Evolutionary conservation across 2,888 invertebrate species (phyloP), one percentile per base, ranked within the genome.

Genomic region (Oligia fasciuncula): DNA sequence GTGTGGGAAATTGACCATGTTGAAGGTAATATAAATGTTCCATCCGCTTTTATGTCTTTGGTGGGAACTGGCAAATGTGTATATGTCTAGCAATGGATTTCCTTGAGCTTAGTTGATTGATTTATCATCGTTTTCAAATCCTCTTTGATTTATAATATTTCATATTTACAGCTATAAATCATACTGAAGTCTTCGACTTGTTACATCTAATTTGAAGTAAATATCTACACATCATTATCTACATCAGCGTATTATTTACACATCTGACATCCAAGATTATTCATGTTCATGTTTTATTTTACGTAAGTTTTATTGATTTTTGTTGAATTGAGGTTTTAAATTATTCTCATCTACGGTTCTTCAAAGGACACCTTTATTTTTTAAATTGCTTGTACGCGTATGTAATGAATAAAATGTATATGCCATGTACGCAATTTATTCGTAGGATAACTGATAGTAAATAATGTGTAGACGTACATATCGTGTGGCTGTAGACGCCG

Each of bases 1-100:
- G 19, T 77, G 68, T 83, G 84, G 78, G 78, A 77, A 83, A 68
- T 57, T 49, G 1, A 77, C 46, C 54, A 83, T 40, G 23, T 77
- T 57, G 1, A 63, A 14, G 46, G 13, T 57, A 29, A 17, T 17
- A n/a, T 14, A n/a, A 72, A 40, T 51, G 29, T 67, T 67, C 46
- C 46, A 49, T 46, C n/a, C n/a, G 19, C 29, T 67, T 83, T 11
- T n/a, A 78, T n/a, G 35, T 17, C 46, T 71, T 63, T 19, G 35
- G 4, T 75, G 57, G 65, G 82, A 82, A 75, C 29, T n/a, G 51
- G 35, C 17, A 46, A 70, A 70, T 46, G 13, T 54, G 19, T 72
- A 8, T 29, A 46, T 57, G n/a, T 67, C 14, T 46, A 23, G 35
- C n/a, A 46, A 40, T 51, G 35, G 1, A 17, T 67, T 76, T 77